Evolutionary conservation across 2,888 invertebrate genomes (phyloP).

Genomic region (Tetropium fuscum): DNA sequence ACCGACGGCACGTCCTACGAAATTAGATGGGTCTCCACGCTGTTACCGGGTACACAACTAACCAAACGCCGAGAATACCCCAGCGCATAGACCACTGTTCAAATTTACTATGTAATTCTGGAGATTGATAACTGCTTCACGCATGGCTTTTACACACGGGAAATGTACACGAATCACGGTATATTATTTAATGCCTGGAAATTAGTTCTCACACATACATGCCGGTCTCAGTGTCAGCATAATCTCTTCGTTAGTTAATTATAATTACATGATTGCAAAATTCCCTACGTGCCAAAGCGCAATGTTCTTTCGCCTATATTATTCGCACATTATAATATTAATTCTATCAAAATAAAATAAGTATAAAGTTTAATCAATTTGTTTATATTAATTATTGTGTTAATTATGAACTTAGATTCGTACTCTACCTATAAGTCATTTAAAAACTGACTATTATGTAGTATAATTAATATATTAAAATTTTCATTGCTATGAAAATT

Average conservation of each 20-base stretch:
- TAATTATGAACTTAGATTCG: too few relatives aligned
- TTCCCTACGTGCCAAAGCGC: not conserved
- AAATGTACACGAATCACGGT: slow-evolving; percentile 24
- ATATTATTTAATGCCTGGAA: slow-evolving; percentile 25
- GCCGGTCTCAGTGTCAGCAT: not conserved
- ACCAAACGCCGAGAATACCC: slow-evolving; percentile 7
- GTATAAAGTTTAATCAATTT: too few relatives aligned
- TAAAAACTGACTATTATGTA: too few relatives aligned
- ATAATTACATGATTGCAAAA: slow-evolving; percentile 2
- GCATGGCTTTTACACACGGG: slow-evolving; percentile 19
- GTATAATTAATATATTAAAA: too few relatives aligned
- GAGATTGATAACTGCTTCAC: slow-evolving; percentile 29
- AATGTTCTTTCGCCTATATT: too few relatives aligned
- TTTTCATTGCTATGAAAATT: too few relatives aligned
- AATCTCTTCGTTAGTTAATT: slow-evolving; percentile 17
- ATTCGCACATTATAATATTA: not conserved
- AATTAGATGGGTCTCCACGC: slow-evolving; percentile 4
- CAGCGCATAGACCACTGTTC: slow-evolving; percentile 24
- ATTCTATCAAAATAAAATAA: too few relatives aligned
- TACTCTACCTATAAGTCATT: too few relatives aligned
- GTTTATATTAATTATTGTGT: too few relatives aligned
- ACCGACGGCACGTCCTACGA: not conserved
- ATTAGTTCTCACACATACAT: slow-evolving; percentile 21
- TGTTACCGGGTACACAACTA: slow-evolving; percentile 3
- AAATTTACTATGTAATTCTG: slow-evolving; percentile 32